phyloP scores from a whole-genome alignment of 1,140 invertebrate genomes.

The Drosophila bocqueti region DNA sequence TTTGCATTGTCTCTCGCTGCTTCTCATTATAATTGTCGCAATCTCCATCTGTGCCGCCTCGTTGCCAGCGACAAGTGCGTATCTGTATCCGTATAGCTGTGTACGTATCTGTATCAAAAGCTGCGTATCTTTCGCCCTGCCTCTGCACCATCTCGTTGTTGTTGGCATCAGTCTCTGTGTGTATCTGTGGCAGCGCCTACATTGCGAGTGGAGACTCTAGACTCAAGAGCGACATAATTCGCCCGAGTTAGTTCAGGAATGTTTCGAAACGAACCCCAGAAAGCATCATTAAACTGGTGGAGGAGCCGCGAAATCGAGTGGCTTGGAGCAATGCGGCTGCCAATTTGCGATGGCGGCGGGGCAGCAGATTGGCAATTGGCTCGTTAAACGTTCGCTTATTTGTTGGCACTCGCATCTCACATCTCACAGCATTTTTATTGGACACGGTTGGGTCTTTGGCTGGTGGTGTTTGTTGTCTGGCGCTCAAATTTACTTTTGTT shows the following conservation, averaged over 20 bases:
- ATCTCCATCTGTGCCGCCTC: slow-evolving; percentile 74
- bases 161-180: background rate
- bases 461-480: slow-evolving; percentile 35
- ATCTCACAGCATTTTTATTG: slow-evolving; percentile 45
- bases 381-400: slow-evolving; percentile 64
- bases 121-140: slow-evolving; percentile 29
- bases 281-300: slow-evolving; percentile 38
- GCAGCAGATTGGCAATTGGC: slow-evolving; percentile 34
- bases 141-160: background rate
- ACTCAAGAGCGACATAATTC: slow-evolving; percentile 30
- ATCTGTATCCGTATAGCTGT: slow-evolving; percentile 28
- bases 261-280: slow-evolving; percentile 50
- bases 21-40: slow-evolving; percentile 77
- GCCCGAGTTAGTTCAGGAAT: slow-evolving; percentile 40
- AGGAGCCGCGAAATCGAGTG: slow-evolving; percentile 32
- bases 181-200: slow-evolving; percentile 17
- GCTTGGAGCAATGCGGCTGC: slow-evolving; percentile 32
- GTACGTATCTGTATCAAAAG: slow-evolving; percentile 18
- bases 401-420: slow-evolving; percentile 44
- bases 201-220: slow-evolving; percentile 1
- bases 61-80: slow-evolving; percentile 75
- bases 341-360: slow-evolving; percentile 42
- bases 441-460: slow-evolving; percentile 29
- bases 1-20: slow-evolving; percentile 72
- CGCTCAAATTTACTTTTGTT: slow-evolving; percentile 74